Conservation (phyloP, 2,888 invertebrate species). For the Machimus atricapillus region DNA sequence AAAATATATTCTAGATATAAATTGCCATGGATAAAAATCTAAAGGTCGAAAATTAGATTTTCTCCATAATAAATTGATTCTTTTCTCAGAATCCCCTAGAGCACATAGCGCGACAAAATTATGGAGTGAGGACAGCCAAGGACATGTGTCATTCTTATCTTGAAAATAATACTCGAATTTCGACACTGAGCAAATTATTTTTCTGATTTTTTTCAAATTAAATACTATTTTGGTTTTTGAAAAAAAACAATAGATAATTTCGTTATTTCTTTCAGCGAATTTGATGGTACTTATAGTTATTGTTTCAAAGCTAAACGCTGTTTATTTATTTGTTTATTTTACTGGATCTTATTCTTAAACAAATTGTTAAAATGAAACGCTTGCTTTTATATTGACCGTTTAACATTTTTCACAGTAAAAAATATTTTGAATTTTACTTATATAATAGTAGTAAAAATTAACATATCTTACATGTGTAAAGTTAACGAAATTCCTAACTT, state of each 20-base stretch:
- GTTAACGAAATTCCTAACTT: no score
- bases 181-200: neutral
- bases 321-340: no score
- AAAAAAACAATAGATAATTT: neutral
- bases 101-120: neutral
- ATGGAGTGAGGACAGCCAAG: neutral
- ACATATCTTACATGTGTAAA: no score
- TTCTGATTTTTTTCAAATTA: neutral
- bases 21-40: conserved; percentile 2
- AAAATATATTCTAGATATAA: neutral
- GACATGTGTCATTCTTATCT: neutral
- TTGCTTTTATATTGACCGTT: no score
- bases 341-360: no score
- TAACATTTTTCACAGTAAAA: no score
- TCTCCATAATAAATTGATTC: conserved; percentile 12
- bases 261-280: neutral
- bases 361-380: no score
- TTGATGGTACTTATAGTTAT: neutral
- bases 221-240: neutral
- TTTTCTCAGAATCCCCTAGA: neutral
- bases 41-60: conserved; percentile 19
- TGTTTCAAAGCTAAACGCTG: no score
- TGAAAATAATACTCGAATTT: neutral
- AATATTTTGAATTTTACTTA: no score
- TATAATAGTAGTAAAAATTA: no score